Evolutionary conservation across 2,888 invertebrate species (phyloP).

Genomic region (Ennomos fuscantarius): DNA sequence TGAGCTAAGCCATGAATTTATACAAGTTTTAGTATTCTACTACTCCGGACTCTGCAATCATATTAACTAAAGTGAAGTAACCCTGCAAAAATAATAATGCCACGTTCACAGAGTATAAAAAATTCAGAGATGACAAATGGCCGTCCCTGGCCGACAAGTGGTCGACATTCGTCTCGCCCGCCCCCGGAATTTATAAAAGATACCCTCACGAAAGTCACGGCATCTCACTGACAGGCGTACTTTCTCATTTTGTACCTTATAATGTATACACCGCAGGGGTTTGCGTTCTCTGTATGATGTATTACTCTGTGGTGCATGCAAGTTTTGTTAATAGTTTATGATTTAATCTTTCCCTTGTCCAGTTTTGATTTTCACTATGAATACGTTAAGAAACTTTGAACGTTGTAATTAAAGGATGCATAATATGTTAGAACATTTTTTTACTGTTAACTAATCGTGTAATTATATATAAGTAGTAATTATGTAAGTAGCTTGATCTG

Average conservation of each 20-base stretch:
- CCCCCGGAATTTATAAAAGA: slow-evolving; percentile 57
- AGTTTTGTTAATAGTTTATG: slow-evolving; percentile 15
- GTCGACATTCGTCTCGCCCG: slow-evolving; percentile 60
- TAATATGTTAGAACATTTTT: not conserved
- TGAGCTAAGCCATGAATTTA: too few species aligned
- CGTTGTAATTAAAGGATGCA: not conserved
- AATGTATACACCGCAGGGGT: slow-evolving; percentile 42
- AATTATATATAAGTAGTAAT: too few species aligned
- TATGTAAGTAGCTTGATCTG: too few species aligned
- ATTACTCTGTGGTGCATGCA: slow-evolving; percentile 27
- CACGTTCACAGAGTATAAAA: slow-evolving; percentile 58
- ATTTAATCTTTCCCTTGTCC: slow-evolving; percentile 12
- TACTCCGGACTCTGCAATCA: slow-evolving; percentile 5
- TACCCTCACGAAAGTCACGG: slow-evolving; percentile 60
- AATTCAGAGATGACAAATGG: slow-evolving; percentile 68
- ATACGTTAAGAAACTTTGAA: not conserved
- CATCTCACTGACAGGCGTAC: slow-evolving; percentile 48
- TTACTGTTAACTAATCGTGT: too few species aligned
- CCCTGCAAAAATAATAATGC: slow-evolving; percentile 43
- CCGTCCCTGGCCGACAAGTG: slow-evolving; percentile 58
- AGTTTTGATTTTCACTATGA: not conserved
- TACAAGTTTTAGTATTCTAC: too few species aligned
- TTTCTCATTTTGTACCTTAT: slow-evolving; percentile 52
- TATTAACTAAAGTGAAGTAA: slow-evolving; percentile 28
- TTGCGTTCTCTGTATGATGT: slow-evolving; percentile 43